Base-by-base conservation (phyloP, 2,888 invertebrate species). In the Orthonevra nobilis region DNA sequence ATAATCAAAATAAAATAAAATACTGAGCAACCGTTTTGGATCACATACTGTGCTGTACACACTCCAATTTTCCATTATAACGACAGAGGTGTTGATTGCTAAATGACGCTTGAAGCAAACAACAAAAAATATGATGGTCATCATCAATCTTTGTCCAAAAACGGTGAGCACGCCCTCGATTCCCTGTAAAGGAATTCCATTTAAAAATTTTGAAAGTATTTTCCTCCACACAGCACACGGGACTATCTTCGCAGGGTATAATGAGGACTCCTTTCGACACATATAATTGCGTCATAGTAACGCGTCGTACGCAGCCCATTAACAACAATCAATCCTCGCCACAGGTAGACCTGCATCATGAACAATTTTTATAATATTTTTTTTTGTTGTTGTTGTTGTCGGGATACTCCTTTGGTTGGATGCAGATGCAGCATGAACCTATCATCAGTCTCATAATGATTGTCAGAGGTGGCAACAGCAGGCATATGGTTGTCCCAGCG, bases 11-110 rank as follows among this genome's bases (percentile, higher is more conserved):
- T n/a, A n/a, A n/a, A n/a, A n/a, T n/a, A n/a, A n/a, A n/a, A n/a
- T n/a, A n/a, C n/a, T n/a, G n/a, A n/a, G n/a, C n/a, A n/a, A n/a
- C n/a, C n/a, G n/a, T n/a, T n/a, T n/a, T n/a, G n/a, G n/a, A n/a
- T n/a, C n/a, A n/a, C n/a, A n/a, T n/a, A n/a, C n/a, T n/a, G n/a
- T n/a, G n/a, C n/a, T n/a, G n/a, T n/a, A n/a, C n/a, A n/a, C n/a
- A n/a, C n/a, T n/a, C n/a, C n/a, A n/a, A n/a, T n/a, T n/a, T n/a
- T n/a, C n/a, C n/a, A n/a, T n/a, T n/a, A n/a, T n/a, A n/a, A n/a
- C n/a, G n/a, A 56, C 28, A 28, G 36, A 69, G 61, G 61, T 75
- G 74, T 75, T 69, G 74, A 69, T 75, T 54, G 69, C 48, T 56
- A 69, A 75, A 61, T 69, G 68, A 63, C 48, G 54, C 17, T 52